A percentile compares a stretch with the other conserved stretches of the same genome.
Evolutionary conservation across 2,797 vertebrate species (phyloP).

Genomic region (Gallinago nigripennis): DNA sequence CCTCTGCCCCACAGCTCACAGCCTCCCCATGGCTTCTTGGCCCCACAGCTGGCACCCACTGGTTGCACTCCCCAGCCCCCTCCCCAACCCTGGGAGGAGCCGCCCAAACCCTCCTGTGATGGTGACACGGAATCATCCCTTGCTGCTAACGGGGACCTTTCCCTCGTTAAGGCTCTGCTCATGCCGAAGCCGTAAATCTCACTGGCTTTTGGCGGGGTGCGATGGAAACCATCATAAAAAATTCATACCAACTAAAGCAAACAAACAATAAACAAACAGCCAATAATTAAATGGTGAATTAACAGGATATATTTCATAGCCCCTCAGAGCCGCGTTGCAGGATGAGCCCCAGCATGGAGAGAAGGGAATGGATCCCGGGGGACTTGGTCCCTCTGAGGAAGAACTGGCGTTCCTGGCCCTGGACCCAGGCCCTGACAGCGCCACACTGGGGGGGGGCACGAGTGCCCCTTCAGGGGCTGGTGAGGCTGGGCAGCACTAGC

Average conservation of each 20-base stretch:
- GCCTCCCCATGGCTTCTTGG: neutral
- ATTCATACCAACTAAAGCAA: conserved; percentile 48
- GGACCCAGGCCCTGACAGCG: too few species aligned
- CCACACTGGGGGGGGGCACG: fast-evolving
- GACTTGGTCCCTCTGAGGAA: fast-evolving
- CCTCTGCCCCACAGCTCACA: neutral
- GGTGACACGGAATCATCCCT: neutral
- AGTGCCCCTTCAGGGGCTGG: fast-evolving
- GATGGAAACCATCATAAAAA: conserved; percentile 13
- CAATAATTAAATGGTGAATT: conserved; percentile 59
- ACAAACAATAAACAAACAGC: conserved; percentile 53
- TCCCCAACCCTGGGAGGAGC: neutral
- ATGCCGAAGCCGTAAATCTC: neutral
- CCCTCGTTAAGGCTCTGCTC: neutral
- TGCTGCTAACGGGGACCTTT: neutral
- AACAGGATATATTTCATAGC: neutral
- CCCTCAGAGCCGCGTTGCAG: neutral
- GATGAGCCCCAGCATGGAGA: neutral
- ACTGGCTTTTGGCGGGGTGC: neutral
- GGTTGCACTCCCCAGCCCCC: neutral
- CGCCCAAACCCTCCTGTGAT: neutral
- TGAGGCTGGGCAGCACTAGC: too few species aligned
- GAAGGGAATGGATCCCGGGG: neutral
- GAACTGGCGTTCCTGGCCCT: neutral
- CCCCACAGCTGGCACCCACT: neutral